phyloP scores from a whole-genome alignment of 2,113 vertebrate genomes.

The Mobula hypostoma region DNA sequence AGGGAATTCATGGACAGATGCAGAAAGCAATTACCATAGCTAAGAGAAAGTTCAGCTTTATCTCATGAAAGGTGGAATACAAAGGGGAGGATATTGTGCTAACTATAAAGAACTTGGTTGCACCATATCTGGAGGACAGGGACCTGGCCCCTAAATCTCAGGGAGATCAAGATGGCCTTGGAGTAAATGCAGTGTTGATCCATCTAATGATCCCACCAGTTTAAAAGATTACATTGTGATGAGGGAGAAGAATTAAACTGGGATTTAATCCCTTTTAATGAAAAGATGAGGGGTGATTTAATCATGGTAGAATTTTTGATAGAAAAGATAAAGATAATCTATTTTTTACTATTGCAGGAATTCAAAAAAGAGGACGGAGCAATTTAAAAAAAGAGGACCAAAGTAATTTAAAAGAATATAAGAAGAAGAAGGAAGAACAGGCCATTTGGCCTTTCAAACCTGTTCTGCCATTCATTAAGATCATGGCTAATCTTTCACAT shows the following conservation, averaged over 20 bases:
- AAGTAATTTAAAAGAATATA: too few species aligned
- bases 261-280: neutral
- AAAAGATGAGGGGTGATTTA: neutral
- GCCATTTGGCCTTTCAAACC: too few species aligned
- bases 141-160: neutral
- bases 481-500: too few species aligned
- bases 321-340: neutral
- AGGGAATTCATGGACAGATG: neutral
- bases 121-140: neutral
- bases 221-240: neutral
- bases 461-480: too few species aligned
- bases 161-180: neutral
- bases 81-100: neutral
- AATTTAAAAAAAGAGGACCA: neutral
- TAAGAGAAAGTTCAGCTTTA: neutral
- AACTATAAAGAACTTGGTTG: neutral
- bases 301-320: neutral
- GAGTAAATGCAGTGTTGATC: neutral
- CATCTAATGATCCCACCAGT: neutral
- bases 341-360: neutral
- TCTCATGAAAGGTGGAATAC: neutral
- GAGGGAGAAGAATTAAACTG: neutral
- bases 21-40: neutral
- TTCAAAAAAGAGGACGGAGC: neutral
- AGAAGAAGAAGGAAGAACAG: too few species aligned